Evolutionary conservation across 2,888 invertebrate species (phyloP).

Genomic region (Cryptocephalus moraei): DNA sequence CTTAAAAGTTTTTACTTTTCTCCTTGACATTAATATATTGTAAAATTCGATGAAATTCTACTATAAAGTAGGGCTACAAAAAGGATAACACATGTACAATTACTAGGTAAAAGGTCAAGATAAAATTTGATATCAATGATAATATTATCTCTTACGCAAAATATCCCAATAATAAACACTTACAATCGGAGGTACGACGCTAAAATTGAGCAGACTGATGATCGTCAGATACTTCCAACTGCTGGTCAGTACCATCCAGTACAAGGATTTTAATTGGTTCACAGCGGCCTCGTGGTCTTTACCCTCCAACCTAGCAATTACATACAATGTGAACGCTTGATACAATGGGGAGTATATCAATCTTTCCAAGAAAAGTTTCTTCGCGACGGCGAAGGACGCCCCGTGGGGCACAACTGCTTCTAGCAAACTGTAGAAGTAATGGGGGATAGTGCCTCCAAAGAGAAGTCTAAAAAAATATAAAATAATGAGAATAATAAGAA

Average conservation of each 20-base stretch:
- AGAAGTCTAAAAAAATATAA: slow-evolving; percentile 45
- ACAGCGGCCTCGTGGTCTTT: slow-evolving; percentile 56
- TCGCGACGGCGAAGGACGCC: slow-evolving; percentile 37
- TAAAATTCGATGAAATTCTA: too few relatives aligned
- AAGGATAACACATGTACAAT: too few relatives aligned
- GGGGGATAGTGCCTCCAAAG: slow-evolving; percentile 73
- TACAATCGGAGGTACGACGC: slow-evolving; percentile 70
- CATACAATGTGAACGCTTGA: slow-evolving; percentile 66
- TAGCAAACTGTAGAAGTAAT: slow-evolving; percentile 60
- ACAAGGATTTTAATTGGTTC: slow-evolving; percentile 52
- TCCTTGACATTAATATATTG: too few relatives aligned
- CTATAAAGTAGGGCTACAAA: too few relatives aligned
- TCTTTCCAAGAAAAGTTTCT: slow-evolving; percentile 61
- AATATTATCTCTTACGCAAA: too few relatives aligned
- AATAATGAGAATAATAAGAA: neutral
- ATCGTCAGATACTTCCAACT: slow-evolving; percentile 72
- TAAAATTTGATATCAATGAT: too few relatives aligned
- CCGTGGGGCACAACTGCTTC: slow-evolving; percentile 52
- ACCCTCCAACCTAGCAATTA: slow-evolving; percentile 65
- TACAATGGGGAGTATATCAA: slow-evolving; percentile 60
- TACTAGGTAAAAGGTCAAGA: too few relatives aligned
- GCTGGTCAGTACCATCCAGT: slow-evolving; percentile 54
- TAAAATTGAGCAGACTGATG: slow-evolving; percentile 63
- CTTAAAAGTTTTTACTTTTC: too few relatives aligned
- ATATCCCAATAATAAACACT: slow-evolving; percentile 20